phyloP scores from a whole-genome alignment of 2,113 vertebrate species.

The Dasyornis broadbenti region DNA sequence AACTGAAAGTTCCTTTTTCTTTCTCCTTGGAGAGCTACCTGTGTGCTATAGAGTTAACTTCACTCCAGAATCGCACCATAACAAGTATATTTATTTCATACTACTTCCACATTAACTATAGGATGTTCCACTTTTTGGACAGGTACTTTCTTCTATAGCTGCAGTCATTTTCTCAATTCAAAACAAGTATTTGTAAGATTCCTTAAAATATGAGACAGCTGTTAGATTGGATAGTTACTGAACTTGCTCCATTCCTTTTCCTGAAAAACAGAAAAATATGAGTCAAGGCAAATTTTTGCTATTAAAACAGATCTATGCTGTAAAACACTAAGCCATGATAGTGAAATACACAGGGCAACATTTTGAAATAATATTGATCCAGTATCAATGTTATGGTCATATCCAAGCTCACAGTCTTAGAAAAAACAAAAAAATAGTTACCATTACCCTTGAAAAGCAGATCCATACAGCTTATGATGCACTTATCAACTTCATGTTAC shows the following conservation, averaged over 20 bases:
- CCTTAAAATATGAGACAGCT: constrained; percentile 76
- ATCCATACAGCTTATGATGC: background rate
- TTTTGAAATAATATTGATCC: constrained; percentile 11
- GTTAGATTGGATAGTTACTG: constrained; percentile 76
- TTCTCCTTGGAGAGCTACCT: constrained; percentile 78
- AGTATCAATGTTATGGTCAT: background rate
- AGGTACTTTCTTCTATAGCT: constrained; percentile 72
- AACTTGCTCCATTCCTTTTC: constrained; percentile 81
- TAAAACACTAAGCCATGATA: constrained; percentile 17
- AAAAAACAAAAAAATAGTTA: background rate
- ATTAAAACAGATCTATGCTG: background rate
- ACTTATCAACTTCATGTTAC: background rate
- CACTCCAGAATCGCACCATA: constrained; percentile 84
- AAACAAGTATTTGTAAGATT: constrained; percentile 68
- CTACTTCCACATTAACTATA: constrained; percentile 62
- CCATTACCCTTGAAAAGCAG: background rate
- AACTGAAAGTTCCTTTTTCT: constrained; percentile 69
- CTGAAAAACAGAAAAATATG: constrained; percentile 69
- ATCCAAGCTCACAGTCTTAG: background rate
- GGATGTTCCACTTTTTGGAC: constrained; percentile 70
- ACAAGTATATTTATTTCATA: constrained; percentile 78
- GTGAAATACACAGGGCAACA: background rate
- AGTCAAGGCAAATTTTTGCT: constrained; percentile 16
- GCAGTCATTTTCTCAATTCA: constrained; percentile 82
- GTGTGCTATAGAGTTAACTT: constrained; percentile 77